Evolutionary conservation across 2,888 invertebrate species (phyloP), one percentile per base, ranked within the genome.

Genomic region (Sepioteuthis lessoniana): DNA sequence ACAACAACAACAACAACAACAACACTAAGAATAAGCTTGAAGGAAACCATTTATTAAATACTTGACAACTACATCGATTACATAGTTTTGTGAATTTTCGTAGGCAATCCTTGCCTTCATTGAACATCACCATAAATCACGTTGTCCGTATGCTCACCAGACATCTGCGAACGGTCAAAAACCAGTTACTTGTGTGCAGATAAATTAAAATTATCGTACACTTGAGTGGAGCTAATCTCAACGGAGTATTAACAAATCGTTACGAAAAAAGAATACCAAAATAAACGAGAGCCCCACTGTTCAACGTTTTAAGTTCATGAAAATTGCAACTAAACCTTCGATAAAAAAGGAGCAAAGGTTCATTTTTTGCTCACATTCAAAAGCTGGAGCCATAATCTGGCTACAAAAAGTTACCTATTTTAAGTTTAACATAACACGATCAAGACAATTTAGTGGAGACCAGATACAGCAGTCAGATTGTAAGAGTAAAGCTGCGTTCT

Each of bases 21-120:
- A n/a, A 76, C 0, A 76, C n/a, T n/a, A n/a, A n/a, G 4, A 76
- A 16, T n/a, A 55, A n/a, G 31, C n/a, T n/a, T n/a, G n/a, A 76
- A 76, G n/a, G 76, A 76, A 76, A 76, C 31, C 76, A 76, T 76
- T 92, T 92, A 92, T 92, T 92, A 42, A 92, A 92, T 92, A 92
- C 91, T 46, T 91, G 91, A 91, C 42, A 92, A 42, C 42, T 92
- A 47, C 35, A 92, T 46, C 92, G 92, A 46, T 46, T 46, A 42
- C n/a, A 92, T 47, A 47, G 92, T 21, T 92, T 91, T 46, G 47
- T 92, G 47, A 47, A 92, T 92, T 76, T 76, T 16, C 76, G 92
- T 92, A 47, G 46, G 46, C 92, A 46, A 46, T 92, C 42, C 46
- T 46, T 46, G 46, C 92, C 46, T 92, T 46, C 16, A 55, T 55